Evolutionary conservation across 2,797 vertebrate species (phyloP).

Genomic region (Spinus olivaceus): DNA sequence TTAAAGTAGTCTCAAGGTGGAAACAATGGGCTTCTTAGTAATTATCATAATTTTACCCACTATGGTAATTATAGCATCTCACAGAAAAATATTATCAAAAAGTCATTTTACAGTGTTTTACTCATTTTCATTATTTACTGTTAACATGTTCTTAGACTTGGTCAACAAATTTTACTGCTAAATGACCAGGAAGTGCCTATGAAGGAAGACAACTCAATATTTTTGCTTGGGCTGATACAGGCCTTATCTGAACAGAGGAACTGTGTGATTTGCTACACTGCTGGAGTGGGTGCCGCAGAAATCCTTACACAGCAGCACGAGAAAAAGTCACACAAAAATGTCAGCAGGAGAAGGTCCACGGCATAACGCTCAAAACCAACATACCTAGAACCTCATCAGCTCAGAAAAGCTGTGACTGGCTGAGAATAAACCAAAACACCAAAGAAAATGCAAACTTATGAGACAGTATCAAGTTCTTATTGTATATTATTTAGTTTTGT

Average conservation of each 20-base stretch:
- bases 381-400: background rate
- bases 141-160: background rate
- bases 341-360: background rate
- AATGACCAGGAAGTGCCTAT: background rate
- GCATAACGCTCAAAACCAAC: background rate
- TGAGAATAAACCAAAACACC: background rate
- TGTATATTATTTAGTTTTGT: background rate
- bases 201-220: background rate
- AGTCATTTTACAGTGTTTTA: background rate
- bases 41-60: background rate
- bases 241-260: background rate
- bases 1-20: background rate
- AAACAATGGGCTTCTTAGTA: background rate
- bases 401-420: background rate
- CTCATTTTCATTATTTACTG: background rate
- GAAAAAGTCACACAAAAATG: background rate
- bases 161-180: background rate
- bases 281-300: rapidly evolving
- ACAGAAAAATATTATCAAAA: background rate
- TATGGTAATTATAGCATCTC: background rate
- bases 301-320: background rate
- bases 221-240: background rate
- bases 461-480: background rate
- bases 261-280: background rate
- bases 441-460: background rate